Base-by-base conservation (phyloP, 2,797 vertebrate genomes). In the Cyclopterus lumpus region DNA sequence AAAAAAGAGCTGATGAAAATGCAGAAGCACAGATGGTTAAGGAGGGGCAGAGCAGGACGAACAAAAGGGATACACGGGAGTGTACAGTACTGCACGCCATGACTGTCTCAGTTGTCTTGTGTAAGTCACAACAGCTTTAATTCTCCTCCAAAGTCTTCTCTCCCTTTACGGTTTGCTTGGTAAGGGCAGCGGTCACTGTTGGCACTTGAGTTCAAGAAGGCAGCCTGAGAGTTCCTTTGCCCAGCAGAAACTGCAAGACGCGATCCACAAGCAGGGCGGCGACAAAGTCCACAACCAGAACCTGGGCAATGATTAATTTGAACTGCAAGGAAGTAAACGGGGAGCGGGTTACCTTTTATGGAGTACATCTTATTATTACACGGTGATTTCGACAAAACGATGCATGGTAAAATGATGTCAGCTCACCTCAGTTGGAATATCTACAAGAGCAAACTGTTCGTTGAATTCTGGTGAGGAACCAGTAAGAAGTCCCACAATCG, bases 401-500 rank as follows among this genome's bases (percentile, higher is more conserved):
- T 48, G 28, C 0, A 70, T 20, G 11, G 9, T n/a, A 6, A 77
- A 73, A 63, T 49, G 42, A 60, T 40, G 20, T 24, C 46, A 63
- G 55, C 88, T 88, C 69, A 98, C 98, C 96, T 99, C 97, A 1
- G 94, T 92, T 10, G 98, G 97, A 91, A 99, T 99, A 80, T 99
- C 97, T 60, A 99, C 97, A 5, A 99, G 94, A 36, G 97, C 96
- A 89, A 99, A 99, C 91, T 99, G 97, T 78, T 97, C 95, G 3
- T 97, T 99, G 92, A 99, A 97, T 80, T 99, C 97, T 0, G 97
- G 97, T 0, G 97, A 98, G 8, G 97, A 98, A 22, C 98, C 97
- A 0, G 95, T 91, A 30, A 99, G 95, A 14, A 99, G 95, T 26
- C 95, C 96, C 8, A 96, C 90, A 36, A 99, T 96, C 14, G 97